Evolutionary conservation across 2,113 vertebrate genomes (phyloP).

Genomic region (Cathartes aura): DNA sequence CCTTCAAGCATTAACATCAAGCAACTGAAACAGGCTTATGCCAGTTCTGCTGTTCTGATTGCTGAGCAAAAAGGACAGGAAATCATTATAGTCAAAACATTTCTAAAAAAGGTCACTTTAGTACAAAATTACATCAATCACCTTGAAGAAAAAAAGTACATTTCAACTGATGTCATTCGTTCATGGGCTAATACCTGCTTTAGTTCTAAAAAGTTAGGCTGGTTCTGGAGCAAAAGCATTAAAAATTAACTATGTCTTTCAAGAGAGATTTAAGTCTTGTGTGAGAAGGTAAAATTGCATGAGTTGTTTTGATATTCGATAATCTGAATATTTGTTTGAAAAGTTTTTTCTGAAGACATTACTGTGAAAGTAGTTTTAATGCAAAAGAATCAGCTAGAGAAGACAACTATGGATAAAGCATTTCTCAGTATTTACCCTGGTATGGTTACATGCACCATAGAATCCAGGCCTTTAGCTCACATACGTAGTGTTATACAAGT

Average conservation of each 20-base stretch:
- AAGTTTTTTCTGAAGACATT: not conserved
- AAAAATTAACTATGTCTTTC: constrained; percentile 72
- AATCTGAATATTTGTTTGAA: constrained; percentile 5
- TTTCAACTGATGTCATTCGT: constrained; percentile 64
- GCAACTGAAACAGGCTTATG: constrained; percentile 73
- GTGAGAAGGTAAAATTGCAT: constrained; percentile 26
- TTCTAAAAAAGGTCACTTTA: constrained; percentile 90
- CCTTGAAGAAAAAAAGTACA: constrained; percentile 76
- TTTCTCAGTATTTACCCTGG: not conserved
- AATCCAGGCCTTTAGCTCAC: not conserved
- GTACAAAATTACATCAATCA: constrained; percentile 92
- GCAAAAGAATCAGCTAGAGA: not conserved
- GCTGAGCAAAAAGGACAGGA: constrained; percentile 89
- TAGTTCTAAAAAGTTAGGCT: constrained; percentile 60
- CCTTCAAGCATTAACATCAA: constrained; percentile 74
- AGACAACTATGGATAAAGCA: not conserved
- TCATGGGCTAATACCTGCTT: constrained; percentile 52
- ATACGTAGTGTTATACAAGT: fast-evolving
- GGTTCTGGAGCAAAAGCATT: constrained; percentile 61
- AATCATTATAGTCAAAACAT: constrained; percentile 92
- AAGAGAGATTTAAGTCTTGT: constrained; percentile 48
- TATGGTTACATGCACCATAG: not conserved
- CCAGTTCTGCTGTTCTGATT: constrained; percentile 74
- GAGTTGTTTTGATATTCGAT: not conserved
- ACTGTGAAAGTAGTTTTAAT: not conserved